Base-by-base conservation (phyloP, 2,113 vertebrate genomes). In the Nestor notabilis region DNA sequence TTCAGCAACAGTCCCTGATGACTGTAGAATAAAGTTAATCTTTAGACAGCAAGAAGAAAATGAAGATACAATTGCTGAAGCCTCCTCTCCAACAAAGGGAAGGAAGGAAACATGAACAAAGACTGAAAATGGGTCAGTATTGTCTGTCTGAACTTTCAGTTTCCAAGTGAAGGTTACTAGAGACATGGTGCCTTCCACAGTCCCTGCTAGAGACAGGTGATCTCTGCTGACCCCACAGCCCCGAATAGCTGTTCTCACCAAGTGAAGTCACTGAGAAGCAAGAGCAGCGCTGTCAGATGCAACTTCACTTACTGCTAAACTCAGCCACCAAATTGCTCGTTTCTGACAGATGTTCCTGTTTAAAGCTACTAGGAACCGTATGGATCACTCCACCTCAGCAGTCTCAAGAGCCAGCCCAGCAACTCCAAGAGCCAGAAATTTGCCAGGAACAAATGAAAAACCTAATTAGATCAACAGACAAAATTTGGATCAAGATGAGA, bases 291-390 rank as follows among this genome's bases (percentile, higher is more conserved):
- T 84, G 49, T 85, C 58, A 60, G 74, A 94, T 12, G 33, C 75
- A 86, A 65, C 50, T 17, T 29, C 44, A 43, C 44, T 95, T 50
- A 53, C 83, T 65, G 71, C 49, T 72, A 76, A 85, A 77, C 66
- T 82, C 17, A 29, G 74, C 95, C 96, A 94, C 83, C 11, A 35
- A 95, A 93, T 37, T 83, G 72, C 88, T 97, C 5, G 0, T 17
- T 11, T 44, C 70, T 86, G 96, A 88, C 96, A 97, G 96, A 96
- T 97, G 97, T 97, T 97, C 96, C 96, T 98, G 93, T 77, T 96
- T 84, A 96, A 95, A 95, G 87, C 70, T 90, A 90, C 89, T 28
- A 92, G 95, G 84, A 97, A 89, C 74, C 3, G 8, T n/a, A 77
- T 68, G 95, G 90, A 92, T 96, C 83, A 71, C 94, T 95, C 95